Evolutionary conservation across 2,797 vertebrate genomes (phyloP).

Genomic region (Tokudaia tokunoshimensis): DNA sequence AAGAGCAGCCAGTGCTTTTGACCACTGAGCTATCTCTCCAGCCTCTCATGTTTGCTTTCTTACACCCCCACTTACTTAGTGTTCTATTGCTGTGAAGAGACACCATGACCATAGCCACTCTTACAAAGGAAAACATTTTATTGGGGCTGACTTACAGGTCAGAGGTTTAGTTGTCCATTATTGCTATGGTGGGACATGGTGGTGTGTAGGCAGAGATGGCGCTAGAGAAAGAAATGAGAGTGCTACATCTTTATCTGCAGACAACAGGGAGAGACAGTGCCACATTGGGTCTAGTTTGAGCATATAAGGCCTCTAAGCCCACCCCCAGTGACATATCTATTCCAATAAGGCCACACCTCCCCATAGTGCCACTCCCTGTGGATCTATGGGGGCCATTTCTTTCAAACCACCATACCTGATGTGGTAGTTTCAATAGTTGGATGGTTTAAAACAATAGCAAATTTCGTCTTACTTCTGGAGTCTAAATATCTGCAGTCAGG

Average conservation of each 20-base stretch:
- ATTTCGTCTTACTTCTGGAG: neutral
- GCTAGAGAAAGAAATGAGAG: neutral
- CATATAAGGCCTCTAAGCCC: neutral
- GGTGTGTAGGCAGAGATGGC: neutral
- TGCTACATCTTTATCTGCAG: neutral
- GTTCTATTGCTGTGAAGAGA: neutral
- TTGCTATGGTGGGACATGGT: neutral
- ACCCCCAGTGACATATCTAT: neutral
- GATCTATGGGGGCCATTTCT: neutral
- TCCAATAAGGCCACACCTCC: neutral
- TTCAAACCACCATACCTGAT: neutral
- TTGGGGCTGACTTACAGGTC: neutral
- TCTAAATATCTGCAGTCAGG: constrained; percentile 13
- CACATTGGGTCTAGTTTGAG: neutral
- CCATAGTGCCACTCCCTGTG: neutral
- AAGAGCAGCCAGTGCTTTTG: neutral
- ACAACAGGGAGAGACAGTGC: neutral
- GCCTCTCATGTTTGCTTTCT: neutral
- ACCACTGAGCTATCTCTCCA: neutral
- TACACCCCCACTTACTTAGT: neutral
- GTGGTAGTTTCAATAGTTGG: neutral
- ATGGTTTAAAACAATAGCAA: neutral
- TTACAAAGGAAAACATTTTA: neutral
- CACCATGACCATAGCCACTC: neutral
- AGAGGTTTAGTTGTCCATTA: neutral